Evolutionary conservation across 1,140 invertebrate genomes (phyloP), one percentile per base, ranked within the genome.

Genomic region (Wasmannia auropunctata): DNA sequence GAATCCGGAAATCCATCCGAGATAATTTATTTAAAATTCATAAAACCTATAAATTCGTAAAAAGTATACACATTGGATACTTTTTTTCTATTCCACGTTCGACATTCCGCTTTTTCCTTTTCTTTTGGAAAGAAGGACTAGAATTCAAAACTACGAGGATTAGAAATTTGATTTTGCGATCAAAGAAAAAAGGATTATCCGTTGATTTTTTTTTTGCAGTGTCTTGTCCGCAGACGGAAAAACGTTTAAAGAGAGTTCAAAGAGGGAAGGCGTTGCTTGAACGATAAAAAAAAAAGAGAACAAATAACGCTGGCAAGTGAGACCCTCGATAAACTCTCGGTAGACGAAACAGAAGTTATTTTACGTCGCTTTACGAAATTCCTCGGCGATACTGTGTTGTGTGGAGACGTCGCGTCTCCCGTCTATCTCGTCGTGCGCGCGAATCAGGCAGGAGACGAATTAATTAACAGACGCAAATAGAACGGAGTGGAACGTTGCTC

Each of bases 81-180:
- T 58, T 16, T 62, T n/a, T 31, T n/a, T n/a, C n/a, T n/a, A n/a
- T n/a, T 34, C 16, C 11, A 37, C 10, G 5, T n/a, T 54, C 28
- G 74, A 62, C 37, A 3, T n/a, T 63, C 0, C 3, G 1, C 0
- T 16, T 49, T 46, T 65, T 49, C 37, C 4, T 40, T 37, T 37
- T 65, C 22, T 62, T 31, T 77, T n/a, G 16, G 10, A 19, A 10
- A 28, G 3, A 6, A 54, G 31, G 58, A 77, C 40, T 63, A 49
- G 58, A 79, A 79, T 65, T 65, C 22, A 14, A 25, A 51, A 75
- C 40, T 75, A 56, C n/a, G 7, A 37, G 14, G 14, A 75, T 16
- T 28, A 58, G 19, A 69, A 67, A 80, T 69, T 69, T 46, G 25
- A 62, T 34, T 62, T 77, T 25, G 49, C 54, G 54, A 76, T 54